Evolutionary conservation across 2,113 vertebrate species (phyloP).

Genomic region (Eudorcas thomsonii): DNA sequence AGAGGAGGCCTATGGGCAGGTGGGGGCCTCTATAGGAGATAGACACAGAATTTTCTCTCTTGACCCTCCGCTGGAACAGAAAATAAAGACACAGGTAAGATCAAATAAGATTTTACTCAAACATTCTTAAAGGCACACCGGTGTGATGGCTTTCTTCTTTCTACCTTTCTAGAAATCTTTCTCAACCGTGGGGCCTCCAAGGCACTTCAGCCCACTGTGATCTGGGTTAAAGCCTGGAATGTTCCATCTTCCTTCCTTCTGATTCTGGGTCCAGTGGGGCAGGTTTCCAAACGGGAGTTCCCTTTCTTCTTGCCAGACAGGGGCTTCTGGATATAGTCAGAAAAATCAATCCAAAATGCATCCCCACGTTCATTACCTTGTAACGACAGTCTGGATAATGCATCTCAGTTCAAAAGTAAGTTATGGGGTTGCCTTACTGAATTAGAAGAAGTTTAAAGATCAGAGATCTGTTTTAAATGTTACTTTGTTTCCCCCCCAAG

Average conservation of each 20-base stretch:
- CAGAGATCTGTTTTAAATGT: background rate
- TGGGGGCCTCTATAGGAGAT: background rate
- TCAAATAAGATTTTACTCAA: background rate
- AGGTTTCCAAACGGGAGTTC: fast-evolving
- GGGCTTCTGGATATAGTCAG: background rate
- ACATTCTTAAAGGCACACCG: background rate
- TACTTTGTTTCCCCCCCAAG: background rate
- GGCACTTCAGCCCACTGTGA: background rate
- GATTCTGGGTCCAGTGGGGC: background rate
- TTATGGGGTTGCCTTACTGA: background rate
- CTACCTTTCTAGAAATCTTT: background rate
- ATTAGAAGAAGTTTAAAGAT: background rate
- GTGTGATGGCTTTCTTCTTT: background rate
- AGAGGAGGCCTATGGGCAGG: background rate
- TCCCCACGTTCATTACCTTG: background rate
- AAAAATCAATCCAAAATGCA: background rate
- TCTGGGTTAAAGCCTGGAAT: background rate
- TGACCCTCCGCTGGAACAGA: background rate
- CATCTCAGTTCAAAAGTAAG: background rate
- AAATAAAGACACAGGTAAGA: background rate
- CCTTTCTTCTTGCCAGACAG: background rate
- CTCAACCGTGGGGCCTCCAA: background rate
- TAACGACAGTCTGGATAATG: background rate
- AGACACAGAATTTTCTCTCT: background rate
- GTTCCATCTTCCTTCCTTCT: background rate